A percentile compares a stretch with the other conserved stretches of the same genome.
Conservation (phyloP, 2,797 vertebrate species). For the Kryptolebias ocellatus region DNA sequence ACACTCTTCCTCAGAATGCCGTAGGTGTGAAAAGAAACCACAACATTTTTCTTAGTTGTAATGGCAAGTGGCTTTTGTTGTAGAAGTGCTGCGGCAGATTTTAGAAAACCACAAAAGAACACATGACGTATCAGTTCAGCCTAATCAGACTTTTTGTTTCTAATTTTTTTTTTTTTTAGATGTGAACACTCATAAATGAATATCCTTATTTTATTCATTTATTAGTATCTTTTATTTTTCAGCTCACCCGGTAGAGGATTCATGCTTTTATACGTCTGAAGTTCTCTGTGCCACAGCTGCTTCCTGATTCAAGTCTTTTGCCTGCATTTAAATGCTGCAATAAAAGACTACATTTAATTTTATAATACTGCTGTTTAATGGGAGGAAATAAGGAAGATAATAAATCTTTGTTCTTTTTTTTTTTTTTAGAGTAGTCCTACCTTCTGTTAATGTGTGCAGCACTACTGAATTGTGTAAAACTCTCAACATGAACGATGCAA, state of each 20-base stretch:
- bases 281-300: not conserved
- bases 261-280: not conserved
- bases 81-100: not conserved
- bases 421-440: not conserved
- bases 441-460: not conserved
- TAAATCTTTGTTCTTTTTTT: not conserved
- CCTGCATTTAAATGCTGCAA: not conserved
- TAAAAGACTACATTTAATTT: not conserved
- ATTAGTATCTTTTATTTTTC: not conserved
- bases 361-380: not conserved
- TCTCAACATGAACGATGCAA: conserved; percentile 15
- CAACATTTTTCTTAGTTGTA: not conserved
- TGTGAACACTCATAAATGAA: not conserved
- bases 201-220: not conserved
- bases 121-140: not conserved
- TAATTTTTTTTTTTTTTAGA: not conserved
- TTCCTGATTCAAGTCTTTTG: no score
- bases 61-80: not conserved
- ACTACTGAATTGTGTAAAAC: not conserved
- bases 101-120: not conserved
- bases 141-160: not conserved
- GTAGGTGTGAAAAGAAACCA: not conserved
- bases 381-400: not conserved
- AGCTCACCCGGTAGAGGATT: not conserved
- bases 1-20: not conserved